Evolutionary conservation across 2,888 invertebrate species (phyloP), one percentile per base, ranked within the genome.

Genomic region (Stenolophus ochropezus): DNA sequence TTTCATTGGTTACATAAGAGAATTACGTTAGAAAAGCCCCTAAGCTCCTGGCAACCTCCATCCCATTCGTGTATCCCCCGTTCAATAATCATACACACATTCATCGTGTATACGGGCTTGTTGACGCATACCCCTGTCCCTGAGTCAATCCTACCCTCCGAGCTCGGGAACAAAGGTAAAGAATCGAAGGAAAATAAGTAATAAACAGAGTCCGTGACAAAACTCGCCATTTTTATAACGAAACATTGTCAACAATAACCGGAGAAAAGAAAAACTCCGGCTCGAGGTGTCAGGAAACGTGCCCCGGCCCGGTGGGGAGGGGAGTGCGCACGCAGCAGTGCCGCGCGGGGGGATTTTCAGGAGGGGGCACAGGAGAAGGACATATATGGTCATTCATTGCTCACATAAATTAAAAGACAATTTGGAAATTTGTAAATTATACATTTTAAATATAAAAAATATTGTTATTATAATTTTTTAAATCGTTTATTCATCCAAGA

Each of bases 171-270:
- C 80, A 80, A 80, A 80, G 80, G 80, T 73, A 80, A 80, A 79
- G 69, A 80, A 71, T 81, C 75, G 81, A 81, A 81, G 61, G 75
- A 81, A 81, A 81, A 81, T 81, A 81, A 81, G 81, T 81, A 81
- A 81, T 81, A 81, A 81, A 81, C 81, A 75, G 49, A 47, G 81
- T 81, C 81, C 81, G 81, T 81, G 81, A 81, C 81, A 81, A 81
- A 81, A 81, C 65, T 81, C 81, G 65, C 80, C 81, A 81, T 81
- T 81, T 81, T 81, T 81, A 81, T 81, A 81, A 81, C 81, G 81
- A 81, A 81, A 81, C 81, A 75, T 80, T 80, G 80, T 80, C 80
- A 73, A 80, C 80, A 80, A 80, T 80, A 80, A 73, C 80, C 69
- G 53, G 53, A 27, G 25, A 42, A 71, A 51, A 25, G 51, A 79